Conservation (phyloP, 2,113 vertebrate species). For the Takifugu bimaculatus region DNA sequence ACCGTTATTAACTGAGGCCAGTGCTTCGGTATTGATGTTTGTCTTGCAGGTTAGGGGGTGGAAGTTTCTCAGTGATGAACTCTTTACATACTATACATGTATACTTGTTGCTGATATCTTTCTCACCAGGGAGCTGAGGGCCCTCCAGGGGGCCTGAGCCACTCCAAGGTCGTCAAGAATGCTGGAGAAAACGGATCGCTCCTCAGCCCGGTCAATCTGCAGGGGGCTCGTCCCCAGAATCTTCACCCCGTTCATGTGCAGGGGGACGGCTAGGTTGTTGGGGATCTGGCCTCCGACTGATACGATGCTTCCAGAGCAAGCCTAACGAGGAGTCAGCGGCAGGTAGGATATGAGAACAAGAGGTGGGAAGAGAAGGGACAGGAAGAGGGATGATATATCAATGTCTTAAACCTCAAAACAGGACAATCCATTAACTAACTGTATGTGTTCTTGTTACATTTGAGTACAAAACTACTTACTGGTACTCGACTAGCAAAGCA, state of each 20-base stretch:
- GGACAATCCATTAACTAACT: not conserved
- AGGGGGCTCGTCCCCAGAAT: conserved; percentile 87
- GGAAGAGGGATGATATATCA: not conserved
- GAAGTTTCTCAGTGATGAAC: no score
- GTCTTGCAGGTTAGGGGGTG: no score
- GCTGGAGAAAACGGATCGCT: conserved; percentile 86
- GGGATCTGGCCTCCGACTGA: conserved; percentile 95
- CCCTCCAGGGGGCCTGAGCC: conserved; percentile 90
- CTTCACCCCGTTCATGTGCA: conserved; percentile 83
- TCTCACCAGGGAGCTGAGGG: conserved; percentile 85
- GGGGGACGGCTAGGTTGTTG: conserved; percentile 88
- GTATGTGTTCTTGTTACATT: no score
- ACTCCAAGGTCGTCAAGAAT: conserved; percentile 86
- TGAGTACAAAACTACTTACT: no score
- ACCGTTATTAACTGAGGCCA: no score
- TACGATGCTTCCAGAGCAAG: conserved; percentile 86
- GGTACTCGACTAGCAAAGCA: no score
- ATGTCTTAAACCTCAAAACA: conserved; percentile 3
- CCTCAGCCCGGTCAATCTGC: conserved; percentile 88
- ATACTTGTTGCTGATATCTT: not conserved
- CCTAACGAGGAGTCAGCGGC: conserved; percentile 61
- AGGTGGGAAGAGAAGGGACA: not conserved
- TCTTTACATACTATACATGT: no score
- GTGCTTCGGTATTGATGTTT: no score
- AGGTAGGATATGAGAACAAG: not conserved